These are phyloP conservation scores for Chlorodrepanis virens DNA, from an alignment of 2,113 vertebrate species.

Conservation along the genomic window DNA sequence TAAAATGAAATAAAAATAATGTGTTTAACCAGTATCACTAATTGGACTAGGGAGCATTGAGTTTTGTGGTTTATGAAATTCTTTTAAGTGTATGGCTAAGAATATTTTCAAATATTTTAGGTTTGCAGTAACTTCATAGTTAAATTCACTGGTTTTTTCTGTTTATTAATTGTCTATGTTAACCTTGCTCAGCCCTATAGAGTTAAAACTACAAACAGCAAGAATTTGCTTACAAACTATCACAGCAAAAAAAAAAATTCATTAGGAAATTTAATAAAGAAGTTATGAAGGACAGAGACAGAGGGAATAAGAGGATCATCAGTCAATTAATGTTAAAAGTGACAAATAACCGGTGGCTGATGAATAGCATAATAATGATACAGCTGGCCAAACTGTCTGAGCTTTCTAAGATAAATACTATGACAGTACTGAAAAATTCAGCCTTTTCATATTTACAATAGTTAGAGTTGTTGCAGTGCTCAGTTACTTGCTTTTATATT, in stretches of 20 bases:
- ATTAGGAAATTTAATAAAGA: background rate
- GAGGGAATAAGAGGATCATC: background rate
- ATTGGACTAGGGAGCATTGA: rapidly evolving
- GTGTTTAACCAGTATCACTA: background rate
- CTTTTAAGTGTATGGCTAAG: background rate
- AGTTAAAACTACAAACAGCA: background rate
- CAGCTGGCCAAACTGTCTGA: background rate
- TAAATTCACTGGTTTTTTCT: background rate
- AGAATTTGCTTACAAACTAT: background rate
- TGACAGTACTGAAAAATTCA: background rate
- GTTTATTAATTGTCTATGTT: background rate
- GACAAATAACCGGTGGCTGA: background rate
- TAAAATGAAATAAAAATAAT: background rate
- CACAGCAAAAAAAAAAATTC: background rate
- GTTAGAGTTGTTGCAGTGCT: background rate
- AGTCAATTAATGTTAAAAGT: background rate
- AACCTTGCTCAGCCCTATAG: background rate
- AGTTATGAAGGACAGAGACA: background rate
- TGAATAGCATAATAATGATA: background rate
- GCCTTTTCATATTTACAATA: background rate
- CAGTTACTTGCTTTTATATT: background rate
- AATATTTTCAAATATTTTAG: background rate
- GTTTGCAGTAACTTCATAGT: background rate
- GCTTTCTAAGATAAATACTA: background rate
- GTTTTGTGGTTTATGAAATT: background rate